Evolutionary conservation across 1,140 invertebrate genomes (phyloP).

Genomic region (Hetaerina americana): DNA sequence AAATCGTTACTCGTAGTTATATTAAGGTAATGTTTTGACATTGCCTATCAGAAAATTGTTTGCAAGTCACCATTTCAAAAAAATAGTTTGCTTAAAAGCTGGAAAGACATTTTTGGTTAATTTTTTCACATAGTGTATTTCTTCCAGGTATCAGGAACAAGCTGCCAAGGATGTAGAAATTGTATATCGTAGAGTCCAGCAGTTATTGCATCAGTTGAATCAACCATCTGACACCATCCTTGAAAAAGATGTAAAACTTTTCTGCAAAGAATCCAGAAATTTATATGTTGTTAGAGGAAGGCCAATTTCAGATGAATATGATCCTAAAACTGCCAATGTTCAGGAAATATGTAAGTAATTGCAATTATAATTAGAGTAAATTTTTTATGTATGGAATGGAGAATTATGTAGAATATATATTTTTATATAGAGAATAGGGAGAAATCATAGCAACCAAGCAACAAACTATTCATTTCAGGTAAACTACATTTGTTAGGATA

Average conservation of each 20-base stretch:
- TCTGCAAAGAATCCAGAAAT: slow-evolving; percentile 73
- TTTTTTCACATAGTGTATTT: too few species aligned
- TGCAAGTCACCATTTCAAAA: too few species aligned
- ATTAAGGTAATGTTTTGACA: too few species aligned
- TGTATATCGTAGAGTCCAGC: slow-evolving; percentile 65
- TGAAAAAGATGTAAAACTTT: slow-evolving; percentile 65
- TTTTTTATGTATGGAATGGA: not conserved
- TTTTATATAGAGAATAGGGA: too few species aligned
- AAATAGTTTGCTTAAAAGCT: too few species aligned
- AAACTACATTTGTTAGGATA: too few species aligned
- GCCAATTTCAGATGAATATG: slow-evolving; percentile 40
- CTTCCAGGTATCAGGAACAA: slow-evolving; percentile 62
- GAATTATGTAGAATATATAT: not conserved
- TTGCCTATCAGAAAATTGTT: too few species aligned
- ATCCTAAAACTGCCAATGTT: slow-evolving; percentile 37
- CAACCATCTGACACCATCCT: slow-evolving; percentile 56
- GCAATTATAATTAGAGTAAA: too few species aligned
- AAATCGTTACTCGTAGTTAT: too few species aligned
- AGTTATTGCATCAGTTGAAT: slow-evolving; percentile 61
- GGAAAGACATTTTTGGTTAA: too few species aligned
- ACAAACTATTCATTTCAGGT: too few species aligned
- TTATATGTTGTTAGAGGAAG: slow-evolving; percentile 66
- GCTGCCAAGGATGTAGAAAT: slow-evolving; percentile 66
- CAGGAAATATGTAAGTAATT: slow-evolving; percentile 38
- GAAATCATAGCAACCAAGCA: too few species aligned